Conservation (phyloP, 2,113 vertebrate genomes). For the Vulpes ferrilata region DNA sequence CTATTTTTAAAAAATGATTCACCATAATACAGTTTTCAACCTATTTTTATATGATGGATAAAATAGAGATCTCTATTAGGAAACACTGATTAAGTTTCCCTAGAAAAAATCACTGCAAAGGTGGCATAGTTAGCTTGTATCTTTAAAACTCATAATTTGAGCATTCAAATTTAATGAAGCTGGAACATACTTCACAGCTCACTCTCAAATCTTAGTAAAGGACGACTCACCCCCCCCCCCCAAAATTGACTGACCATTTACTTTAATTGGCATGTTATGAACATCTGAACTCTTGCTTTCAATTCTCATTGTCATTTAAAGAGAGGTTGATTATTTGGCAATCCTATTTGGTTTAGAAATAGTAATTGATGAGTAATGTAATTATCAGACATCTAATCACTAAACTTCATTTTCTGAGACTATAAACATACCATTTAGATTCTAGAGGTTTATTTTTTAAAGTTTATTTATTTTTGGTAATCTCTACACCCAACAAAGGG, state of each 20-base stretch:
- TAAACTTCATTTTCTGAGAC: not conserved
- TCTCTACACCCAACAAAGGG: not conserved
- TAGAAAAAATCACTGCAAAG: not conserved
- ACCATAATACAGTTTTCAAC: not conserved
- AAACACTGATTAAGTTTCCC: slow-evolving; percentile 10
- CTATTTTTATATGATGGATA: not conserved
- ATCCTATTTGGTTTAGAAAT: slow-evolving; percentile 23
- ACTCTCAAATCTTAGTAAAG: slow-evolving; percentile 6
- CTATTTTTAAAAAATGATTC: not conserved
- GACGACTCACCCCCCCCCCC: not conserved
- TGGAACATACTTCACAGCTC: not conserved
- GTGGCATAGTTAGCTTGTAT: not conserved
- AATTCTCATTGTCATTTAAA: slow-evolving; percentile 23
- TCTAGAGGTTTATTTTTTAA: not conserved
- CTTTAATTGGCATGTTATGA: slow-evolving; percentile 7
- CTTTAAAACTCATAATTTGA: slow-evolving; percentile 8
- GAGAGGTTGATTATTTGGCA: slow-evolving; percentile 51
- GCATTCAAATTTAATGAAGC: not conserved
- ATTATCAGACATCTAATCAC: slow-evolving; percentile 43
- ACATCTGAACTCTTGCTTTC: slow-evolving; percentile 9
- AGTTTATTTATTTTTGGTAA: not conserved
- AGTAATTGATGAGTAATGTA: not conserved
- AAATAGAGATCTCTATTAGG: not conserved
- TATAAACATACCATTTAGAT: not conserved
- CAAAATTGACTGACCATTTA: not conserved